Evolutionary conservation across 2,888 invertebrate genomes (phyloP).

Genomic region (Apeira syringaria): DNA sequence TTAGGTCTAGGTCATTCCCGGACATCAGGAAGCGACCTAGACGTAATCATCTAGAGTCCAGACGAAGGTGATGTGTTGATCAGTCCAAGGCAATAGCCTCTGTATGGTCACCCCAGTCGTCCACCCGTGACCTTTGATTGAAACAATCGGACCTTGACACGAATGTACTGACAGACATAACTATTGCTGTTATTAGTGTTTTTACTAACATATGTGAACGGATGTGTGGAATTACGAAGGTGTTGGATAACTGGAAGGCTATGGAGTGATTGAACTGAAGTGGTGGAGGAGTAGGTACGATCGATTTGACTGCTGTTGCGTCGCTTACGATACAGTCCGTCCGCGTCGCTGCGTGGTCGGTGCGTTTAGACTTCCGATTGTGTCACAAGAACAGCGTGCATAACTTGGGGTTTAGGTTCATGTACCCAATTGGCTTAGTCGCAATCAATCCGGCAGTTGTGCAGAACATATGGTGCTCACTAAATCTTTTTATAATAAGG

Average conservation of each 20-base stretch:
- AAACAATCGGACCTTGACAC: constrained; percentile 10
- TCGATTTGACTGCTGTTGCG: too few species aligned
- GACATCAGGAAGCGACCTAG: not conserved
- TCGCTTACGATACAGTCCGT: too few species aligned
- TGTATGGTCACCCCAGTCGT: constrained; percentile 3
- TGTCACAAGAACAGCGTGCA: too few species aligned
- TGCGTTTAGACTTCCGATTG: too few species aligned
- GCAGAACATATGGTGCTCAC: too few species aligned
- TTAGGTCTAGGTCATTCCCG: constrained; percentile 1
- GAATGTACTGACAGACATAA: constrained; percentile 1
- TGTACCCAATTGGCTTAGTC: too few species aligned
- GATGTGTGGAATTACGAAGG: constrained; percentile 5
- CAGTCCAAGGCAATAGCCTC: not conserved
- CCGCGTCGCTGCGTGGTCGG: too few species aligned
- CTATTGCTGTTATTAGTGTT: constrained; percentile 6
- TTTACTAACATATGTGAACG: constrained; percentile 4
- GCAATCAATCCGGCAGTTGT: too few species aligned
- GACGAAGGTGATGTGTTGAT: not conserved
- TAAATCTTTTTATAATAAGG: too few species aligned
- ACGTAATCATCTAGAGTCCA: not conserved
- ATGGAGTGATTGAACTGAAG: too few species aligned
- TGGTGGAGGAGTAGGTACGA: too few species aligned
- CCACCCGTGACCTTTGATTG: constrained; percentile 12
- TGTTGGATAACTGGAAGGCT: constrained; percentile 15
- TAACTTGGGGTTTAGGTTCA: too few species aligned